Evolutionary conservation across 2,797 vertebrate genomes (phyloP), one percentile per base, ranked within the genome.

Genomic region (Hyperoplus lanceolatus): DNA sequence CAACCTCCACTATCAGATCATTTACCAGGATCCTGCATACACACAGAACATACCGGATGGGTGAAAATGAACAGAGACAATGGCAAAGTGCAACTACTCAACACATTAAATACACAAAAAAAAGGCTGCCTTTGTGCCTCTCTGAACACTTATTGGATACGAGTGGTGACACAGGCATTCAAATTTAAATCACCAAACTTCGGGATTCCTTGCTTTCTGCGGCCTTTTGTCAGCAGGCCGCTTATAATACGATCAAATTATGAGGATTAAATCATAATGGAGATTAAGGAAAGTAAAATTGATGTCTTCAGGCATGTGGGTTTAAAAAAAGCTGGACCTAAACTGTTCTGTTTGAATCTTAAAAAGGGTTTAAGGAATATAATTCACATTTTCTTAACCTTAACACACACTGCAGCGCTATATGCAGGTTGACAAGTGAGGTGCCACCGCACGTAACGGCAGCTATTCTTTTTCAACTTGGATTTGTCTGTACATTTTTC

Each of bases 1-100:
- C 98, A 14, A 99, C 98, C 90, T 99, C 98, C 83, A 99, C 97
- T 1, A 99, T 96, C 51, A 98, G 96, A 21, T 99, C 97, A 0
- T 99, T 99, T 82, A 98, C 97, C 94, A 96, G 96, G 93, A 99
- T 99, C 95, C 97, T 99, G 80, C 48, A 82, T 4, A 77, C 55
- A 84, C 45, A 61, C 55, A 78, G 2, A 67, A 58, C 10, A 50
- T 1, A 21, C 10, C 11, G 16, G 18, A 21, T 9, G 61, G 14
- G 73, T 60, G 41, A 61, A 60, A 14, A 43, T 12, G 14, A 29
- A 13, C 16, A 16, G 8, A 57, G 12, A 56, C 10, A 29, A 29
- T 41, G 39, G 9, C 4, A 41, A 7, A 13, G 64, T 4, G 41
- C 18, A 70, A 18, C 8, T 29, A 50, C 29, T 29, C 29, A 15